phyloP scores from a whole-genome alignment of 2,113 vertebrate species.

The Cinclus cinclus region DNA sequence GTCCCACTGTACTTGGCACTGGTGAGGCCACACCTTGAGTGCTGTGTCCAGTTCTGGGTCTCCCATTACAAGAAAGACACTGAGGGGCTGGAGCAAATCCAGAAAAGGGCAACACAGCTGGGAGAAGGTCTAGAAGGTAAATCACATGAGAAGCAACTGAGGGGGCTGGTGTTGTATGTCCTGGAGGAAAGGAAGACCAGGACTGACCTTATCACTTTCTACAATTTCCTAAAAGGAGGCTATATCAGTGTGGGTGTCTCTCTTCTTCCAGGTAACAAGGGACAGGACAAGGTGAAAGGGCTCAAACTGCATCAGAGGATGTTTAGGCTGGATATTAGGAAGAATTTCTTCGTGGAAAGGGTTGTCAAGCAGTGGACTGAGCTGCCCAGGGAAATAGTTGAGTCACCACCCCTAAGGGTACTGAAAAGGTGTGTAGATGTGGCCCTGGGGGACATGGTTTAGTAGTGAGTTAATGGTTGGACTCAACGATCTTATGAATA shows the following conservation, averaged over 20 bases:
- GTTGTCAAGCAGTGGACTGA: background rate
- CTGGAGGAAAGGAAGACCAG: background rate
- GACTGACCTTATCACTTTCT: background rate
- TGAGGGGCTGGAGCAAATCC: background rate
- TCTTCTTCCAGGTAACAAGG: background rate
- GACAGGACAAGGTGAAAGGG: background rate
- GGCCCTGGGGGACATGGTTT: background rate
- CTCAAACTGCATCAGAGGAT: background rate
- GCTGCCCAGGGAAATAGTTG: background rate
- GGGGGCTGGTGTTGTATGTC: background rate
- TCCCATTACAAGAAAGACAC: background rate
- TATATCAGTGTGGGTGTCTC: background rate
- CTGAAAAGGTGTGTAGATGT: background rate
- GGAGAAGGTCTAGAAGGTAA: background rate
- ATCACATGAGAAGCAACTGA: background rate
- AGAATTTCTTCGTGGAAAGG: background rate
- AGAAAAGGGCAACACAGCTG: accelerated
- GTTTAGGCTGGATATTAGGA: background rate
- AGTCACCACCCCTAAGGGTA: background rate
- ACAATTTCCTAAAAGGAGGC: background rate
- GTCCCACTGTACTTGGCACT: background rate
- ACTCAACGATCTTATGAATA: background rate
- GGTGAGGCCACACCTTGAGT: accelerated
- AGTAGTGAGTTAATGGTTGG: background rate
- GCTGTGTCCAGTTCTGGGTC: background rate